Evolutionary conservation across 2,888 invertebrate genomes (phyloP).

Genomic region (Dicyrtomina minuta): DNA sequence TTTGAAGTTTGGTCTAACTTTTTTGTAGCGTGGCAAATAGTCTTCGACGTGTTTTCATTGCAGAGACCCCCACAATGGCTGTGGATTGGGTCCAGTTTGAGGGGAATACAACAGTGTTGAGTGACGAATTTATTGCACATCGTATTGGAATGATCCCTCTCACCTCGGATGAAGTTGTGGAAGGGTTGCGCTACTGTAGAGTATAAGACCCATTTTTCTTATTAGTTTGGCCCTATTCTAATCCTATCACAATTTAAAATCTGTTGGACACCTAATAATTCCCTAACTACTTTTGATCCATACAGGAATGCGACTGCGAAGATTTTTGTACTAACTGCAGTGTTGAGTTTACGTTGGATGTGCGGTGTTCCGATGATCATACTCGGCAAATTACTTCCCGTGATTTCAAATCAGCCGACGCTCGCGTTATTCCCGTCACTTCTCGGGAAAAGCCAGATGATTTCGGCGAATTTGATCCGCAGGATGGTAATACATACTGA

Average conservation of each 20-base stretch:
- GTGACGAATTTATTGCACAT: conserved; percentile 98
- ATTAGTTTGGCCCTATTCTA: too few relatives aligned
- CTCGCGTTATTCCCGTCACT: conserved; percentile 88
- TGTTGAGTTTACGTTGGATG: conserved; percentile 95
- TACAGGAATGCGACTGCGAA: conserved; percentile 90
- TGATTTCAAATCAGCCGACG: conserved; percentile 88
- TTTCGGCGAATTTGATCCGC: conserved; percentile 87
- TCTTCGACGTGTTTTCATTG: conserved; percentile 93
- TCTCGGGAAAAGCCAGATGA: conserved; percentile 77
- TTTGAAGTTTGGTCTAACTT: too few relatives aligned
- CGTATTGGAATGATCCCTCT: conserved; percentile 93
- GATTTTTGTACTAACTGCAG: conserved; percentile 98
- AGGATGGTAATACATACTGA: conserved; percentile 73
- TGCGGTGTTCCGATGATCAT: conserved; percentile 90
- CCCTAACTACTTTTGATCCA: too few relatives aligned
- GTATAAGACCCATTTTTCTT: too few relatives aligned
- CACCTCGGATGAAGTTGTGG: conserved; percentile 94
- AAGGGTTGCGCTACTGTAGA: conserved; percentile 87
- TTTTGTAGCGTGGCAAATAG: conserved; percentile 90
- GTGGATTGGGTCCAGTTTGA: conserved; percentile 99
- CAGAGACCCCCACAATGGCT: conserved; percentile 97
- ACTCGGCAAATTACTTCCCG: conserved; percentile 95
- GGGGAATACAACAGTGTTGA: conserved; percentile 95
- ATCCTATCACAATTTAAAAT: too few relatives aligned
- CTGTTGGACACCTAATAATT: too few relatives aligned